phyloP scores from a whole-genome alignment of 2,113 vertebrate genomes.

The Peromyscus polionotus region DNA sequence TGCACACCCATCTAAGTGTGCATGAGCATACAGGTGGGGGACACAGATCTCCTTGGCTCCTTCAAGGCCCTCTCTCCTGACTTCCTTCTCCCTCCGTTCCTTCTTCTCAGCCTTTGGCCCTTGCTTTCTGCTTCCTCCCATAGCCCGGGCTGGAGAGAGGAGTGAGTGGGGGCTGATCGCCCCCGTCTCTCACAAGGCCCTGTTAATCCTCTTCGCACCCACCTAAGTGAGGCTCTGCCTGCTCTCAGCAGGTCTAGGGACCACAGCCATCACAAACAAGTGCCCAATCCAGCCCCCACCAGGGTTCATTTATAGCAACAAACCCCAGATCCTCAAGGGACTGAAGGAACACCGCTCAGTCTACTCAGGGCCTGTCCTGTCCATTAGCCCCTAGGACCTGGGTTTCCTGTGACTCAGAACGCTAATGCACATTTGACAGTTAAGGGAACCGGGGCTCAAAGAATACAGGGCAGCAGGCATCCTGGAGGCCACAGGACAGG shows the following conservation, averaged over 20 bases:
- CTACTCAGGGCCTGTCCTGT: not conserved
- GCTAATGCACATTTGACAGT: not conserved
- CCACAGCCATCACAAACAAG: not conserved
- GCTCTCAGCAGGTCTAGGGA: not conserved
- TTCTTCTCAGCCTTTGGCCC: not conserved
- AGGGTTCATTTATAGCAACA: not conserved
- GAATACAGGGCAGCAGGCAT: not conserved
- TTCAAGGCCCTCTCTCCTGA: not conserved
- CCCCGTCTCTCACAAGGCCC: not conserved
- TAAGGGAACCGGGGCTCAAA: not conserved
- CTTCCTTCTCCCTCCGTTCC: not conserved
- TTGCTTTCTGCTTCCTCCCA: not conserved
- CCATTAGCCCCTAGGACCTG: not conserved
- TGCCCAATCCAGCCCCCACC: not conserved
- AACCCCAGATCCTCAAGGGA: not conserved
- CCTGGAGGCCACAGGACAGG: not conserved
- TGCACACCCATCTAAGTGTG: not conserved
- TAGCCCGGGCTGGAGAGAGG: not conserved
- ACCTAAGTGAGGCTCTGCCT: not conserved
- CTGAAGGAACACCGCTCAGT: not conserved
- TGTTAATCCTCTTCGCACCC: constrained; percentile 54
- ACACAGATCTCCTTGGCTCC: not conserved
- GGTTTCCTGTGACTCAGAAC: not conserved
- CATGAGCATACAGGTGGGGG: rapidly evolving
- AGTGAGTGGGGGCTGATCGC: not conserved